These are phyloP conservation scores for Spodoptera littoralis DNA, from an alignment of 2,888 invertebrate genomes.

Conservation along the genomic window DNA sequence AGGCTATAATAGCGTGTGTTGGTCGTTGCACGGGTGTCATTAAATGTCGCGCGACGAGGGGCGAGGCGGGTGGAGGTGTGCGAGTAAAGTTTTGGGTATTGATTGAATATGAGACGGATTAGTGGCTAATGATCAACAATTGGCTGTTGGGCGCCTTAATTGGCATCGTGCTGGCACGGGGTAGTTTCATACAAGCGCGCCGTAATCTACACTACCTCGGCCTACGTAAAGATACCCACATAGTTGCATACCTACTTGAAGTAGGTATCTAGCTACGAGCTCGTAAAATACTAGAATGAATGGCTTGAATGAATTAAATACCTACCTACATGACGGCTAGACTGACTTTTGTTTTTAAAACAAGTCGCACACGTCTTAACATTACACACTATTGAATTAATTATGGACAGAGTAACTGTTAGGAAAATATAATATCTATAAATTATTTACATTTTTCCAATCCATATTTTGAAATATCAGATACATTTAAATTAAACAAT, in stretches of 20 bases:
- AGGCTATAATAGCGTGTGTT: slow-evolving; percentile 76
- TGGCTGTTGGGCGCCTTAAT: slow-evolving; percentile 78
- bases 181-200: slow-evolving; percentile 11
- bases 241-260: slow-evolving; percentile 34
- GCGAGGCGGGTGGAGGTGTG: slow-evolving; percentile 85
- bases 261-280: slow-evolving; percentile 47
- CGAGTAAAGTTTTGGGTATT: slow-evolving; percentile 89
- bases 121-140: slow-evolving; percentile 88
- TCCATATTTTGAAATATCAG: too few species aligned
- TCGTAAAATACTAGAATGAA: slow-evolving; percentile 58
- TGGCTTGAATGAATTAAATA: slow-evolving; percentile 55
- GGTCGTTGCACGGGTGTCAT: slow-evolving; percentile 87
- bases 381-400: slow-evolving; percentile 12
- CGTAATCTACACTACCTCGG: slow-evolving; percentile 11
- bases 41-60: slow-evolving; percentile 89
- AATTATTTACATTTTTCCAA: too few species aligned
- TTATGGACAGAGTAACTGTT: not conserved
- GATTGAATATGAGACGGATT: slow-evolving; percentile 89
- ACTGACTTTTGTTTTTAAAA: slow-evolving; percentile 32
- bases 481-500: too few species aligned
- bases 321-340: slow-evolving; percentile 27
- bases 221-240: slow-evolving; percentile 26
- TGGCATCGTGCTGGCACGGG: slow-evolving; percentile 55
- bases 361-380: slow-evolving; percentile 12
- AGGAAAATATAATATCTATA: not conserved